These are phyloP conservation scores for Trissoscelio sp. DNA, from an alignment of 2,888 invertebrate genomes.

Conservation along the genomic window DNA sequence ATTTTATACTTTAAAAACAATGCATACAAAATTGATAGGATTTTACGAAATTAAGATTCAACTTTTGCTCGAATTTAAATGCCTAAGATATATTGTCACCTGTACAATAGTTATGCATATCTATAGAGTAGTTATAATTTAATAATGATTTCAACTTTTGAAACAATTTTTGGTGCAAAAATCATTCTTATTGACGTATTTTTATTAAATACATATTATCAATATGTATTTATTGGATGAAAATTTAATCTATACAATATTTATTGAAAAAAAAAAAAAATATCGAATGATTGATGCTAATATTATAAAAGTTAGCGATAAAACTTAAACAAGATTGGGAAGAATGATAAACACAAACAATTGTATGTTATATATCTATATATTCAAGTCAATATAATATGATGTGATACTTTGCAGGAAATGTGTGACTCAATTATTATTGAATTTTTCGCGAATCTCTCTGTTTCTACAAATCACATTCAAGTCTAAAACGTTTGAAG, in stretches of 20 bases:
- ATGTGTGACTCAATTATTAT: conserved; percentile 6
- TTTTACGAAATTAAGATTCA: background rate
- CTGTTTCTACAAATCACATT: conserved; percentile 4
- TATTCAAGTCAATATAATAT: conserved; percentile 32
- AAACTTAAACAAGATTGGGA: conserved; percentile 10
- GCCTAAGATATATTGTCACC: conserved; percentile 15
- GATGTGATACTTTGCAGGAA: conserved; percentile 33
- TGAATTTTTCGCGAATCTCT: background rate
- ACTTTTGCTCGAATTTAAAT: background rate
- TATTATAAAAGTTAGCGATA: conserved; percentile 1
- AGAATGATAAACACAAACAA: background rate
- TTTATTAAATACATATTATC: background rate
- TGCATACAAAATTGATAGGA: no score
- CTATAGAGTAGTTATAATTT: conserved; percentile 18
- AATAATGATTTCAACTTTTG: background rate
- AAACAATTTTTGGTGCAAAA: background rate
- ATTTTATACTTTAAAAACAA: no score
- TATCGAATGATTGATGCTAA: background rate
- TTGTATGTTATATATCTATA: conserved; percentile 21
- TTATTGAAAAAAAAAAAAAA: background rate
- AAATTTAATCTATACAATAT: background rate
- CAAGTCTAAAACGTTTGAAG: conserved; percentile 29
- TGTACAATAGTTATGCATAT: conserved; percentile 19
- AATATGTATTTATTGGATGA: background rate
- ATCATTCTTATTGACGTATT: conserved; percentile 8